phyloP scores from a whole-genome alignment of 2,888 invertebrate species.

The Leucoptera coffeella region DNA sequence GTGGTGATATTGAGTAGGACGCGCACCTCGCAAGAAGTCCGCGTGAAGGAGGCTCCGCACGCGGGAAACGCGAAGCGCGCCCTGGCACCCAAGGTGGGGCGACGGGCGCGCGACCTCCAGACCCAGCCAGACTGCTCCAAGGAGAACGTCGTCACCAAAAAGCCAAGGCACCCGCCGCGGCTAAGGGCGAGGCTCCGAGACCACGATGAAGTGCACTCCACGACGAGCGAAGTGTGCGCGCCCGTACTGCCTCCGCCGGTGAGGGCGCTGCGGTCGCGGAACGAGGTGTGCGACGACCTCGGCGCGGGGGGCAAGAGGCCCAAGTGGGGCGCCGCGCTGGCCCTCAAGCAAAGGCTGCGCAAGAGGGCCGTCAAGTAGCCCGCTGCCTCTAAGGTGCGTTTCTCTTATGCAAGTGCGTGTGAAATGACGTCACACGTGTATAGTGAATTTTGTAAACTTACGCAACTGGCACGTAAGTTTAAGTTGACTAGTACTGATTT shows the following conservation, averaged over 20 bases:
- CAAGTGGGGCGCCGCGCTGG: slow-evolving; percentile 34
- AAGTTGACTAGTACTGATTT: no score
- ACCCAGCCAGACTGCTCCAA: slow-evolving; percentile 24
- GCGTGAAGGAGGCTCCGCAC: slow-evolving; percentile 4
- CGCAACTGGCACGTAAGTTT: no score
- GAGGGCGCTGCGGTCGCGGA: slow-evolving; percentile 18
- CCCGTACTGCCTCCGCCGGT: slow-evolving; percentile 12
- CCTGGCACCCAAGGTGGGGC: slow-evolving; percentile 13
- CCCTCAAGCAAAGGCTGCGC: slow-evolving; percentile 35
- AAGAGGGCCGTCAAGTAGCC: slow-evolving; percentile 33
- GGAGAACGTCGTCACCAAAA: slow-evolving; percentile 26
- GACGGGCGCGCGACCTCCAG: slow-evolving; percentile 12
- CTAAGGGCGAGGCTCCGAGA: slow-evolving; percentile 10
- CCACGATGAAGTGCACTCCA: slow-evolving; percentile 26
- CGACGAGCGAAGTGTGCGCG: slow-evolving; percentile 14
- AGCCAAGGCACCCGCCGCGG: slow-evolving; percentile 12
- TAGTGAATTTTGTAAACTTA: not conserved
- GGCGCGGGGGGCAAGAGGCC: slow-evolving; percentile 10
- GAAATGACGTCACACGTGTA: slow-evolving; percentile 6
- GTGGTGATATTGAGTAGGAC: slow-evolving; percentile 28
- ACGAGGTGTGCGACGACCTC: slow-evolving; percentile 11
- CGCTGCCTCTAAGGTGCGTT: slow-evolving; percentile 2
- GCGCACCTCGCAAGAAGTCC: slow-evolving; percentile 9
- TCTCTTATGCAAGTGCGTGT: no score
- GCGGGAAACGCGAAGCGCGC: slow-evolving; percentile 7